Evolutionary conservation across 2,888 invertebrate species (phyloP).

Genomic region (Trachelus tabidus): DNA sequence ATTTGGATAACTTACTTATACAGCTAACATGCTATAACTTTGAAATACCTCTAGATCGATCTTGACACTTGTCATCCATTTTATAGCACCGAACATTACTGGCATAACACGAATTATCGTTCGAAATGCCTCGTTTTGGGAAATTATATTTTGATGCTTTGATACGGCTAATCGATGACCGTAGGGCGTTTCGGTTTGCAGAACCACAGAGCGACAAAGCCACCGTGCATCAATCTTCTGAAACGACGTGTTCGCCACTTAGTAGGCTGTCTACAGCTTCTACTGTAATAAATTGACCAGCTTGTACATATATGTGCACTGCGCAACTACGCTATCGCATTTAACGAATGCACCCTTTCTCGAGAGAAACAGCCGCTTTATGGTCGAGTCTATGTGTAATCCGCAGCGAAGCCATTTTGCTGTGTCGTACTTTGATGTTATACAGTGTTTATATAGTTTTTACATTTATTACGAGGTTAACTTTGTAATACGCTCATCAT

Average conservation of each 20-base stretch:
- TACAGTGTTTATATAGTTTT: not conserved
- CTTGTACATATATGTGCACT: not conserved
- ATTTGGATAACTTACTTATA: not conserved
- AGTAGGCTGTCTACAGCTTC: constrained; percentile 33
- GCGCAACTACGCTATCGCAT: not conserved
- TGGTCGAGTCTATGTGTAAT: not conserved
- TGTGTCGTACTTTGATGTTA: not conserved
- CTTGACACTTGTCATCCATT: not conserved
- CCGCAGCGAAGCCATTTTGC: not conserved
- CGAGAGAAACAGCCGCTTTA: not conserved
- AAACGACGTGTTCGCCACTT: constrained; percentile 36
- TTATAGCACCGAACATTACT: not conserved
- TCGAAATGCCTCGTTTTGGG: not conserved
- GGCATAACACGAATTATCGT: not conserved
- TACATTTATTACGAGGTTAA: not conserved
- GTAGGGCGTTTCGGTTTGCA: constrained; percentile 14
- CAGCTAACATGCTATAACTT: not conserved
- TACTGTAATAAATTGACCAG: constrained; percentile 35
- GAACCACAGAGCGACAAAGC: constrained; percentile 26
- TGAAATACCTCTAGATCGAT: not conserved
- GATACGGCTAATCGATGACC: constrained; percentile 34
- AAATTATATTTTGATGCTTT: constrained; percentile 35
- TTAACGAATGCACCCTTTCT: not conserved
- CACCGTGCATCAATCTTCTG: constrained; percentile 45
- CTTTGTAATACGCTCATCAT: not conserved